phyloP scores from a whole-genome alignment of 2,113 vertebrate species.

The Myotis yumanensis region DNA sequence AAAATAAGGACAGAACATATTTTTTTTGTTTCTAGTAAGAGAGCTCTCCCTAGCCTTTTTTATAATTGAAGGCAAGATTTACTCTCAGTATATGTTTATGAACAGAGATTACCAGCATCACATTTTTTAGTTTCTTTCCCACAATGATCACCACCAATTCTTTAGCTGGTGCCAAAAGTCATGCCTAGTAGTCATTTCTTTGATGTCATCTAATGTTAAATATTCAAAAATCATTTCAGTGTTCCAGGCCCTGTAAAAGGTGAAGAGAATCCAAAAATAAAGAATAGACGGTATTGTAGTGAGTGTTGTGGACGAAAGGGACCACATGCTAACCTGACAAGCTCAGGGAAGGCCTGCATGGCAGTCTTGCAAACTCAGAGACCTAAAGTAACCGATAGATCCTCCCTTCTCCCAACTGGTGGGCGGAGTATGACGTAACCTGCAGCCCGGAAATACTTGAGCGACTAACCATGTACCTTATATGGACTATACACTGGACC shows the following conservation, averaged over 20 bases:
- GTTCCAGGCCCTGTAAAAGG: background rate
- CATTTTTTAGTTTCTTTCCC: slow-evolving; percentile 51
- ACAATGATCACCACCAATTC: slow-evolving; percentile 28
- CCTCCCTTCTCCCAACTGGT: too few species aligned
- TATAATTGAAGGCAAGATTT: slow-evolving; percentile 38
- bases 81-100: slow-evolving; percentile 26
- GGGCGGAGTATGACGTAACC: too few species aligned
- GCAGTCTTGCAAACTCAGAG: too few species aligned
- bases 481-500: too few species aligned
- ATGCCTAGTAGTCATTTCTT: background rate
- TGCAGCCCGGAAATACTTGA: too few species aligned
- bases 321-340: too few species aligned
- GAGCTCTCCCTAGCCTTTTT: background rate
- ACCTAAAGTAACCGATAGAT: too few species aligned
- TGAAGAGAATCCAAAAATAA: slow-evolving; percentile 14
- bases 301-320: too few species aligned
- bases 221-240: background rate
- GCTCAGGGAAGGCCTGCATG: too few species aligned
- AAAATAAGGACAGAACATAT: background rate
- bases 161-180: background rate
- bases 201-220: slow-evolving; percentile 19
- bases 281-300: background rate
- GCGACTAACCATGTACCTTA: too few species aligned
- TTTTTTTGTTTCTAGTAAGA: background rate
- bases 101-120: slow-evolving; percentile 42